Evolutionary conservation across 2,888 invertebrate species (phyloP).

Genomic region (Brenthis hecate): DNA sequence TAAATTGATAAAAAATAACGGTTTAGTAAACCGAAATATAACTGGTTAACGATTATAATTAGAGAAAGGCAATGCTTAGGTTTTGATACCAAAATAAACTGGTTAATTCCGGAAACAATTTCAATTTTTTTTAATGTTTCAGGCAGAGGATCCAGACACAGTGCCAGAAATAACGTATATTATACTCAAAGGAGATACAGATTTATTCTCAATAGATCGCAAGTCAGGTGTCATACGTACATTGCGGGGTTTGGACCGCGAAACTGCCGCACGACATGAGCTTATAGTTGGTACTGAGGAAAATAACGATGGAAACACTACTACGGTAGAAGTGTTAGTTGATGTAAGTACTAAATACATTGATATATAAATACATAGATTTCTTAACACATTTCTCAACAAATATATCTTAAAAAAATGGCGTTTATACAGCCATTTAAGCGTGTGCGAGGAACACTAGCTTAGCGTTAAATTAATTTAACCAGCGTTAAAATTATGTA

Average conservation of each 20-base stretch:
- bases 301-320: conserved; percentile 87
- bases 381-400: too few species aligned
- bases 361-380: background rate
- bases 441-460: too few species aligned
- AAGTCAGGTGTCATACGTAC: conserved; percentile 91
- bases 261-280: conserved; percentile 87
- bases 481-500: too few species aligned
- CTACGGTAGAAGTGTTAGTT: conserved; percentile 88
- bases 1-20: too few species aligned
- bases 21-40: too few species aligned
- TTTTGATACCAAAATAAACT: too few species aligned
- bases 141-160: conserved; percentile 93
- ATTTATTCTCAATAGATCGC: conserved; percentile 91
- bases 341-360: conserved; percentile 75
- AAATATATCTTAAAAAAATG: too few species aligned
- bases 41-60: too few species aligned
- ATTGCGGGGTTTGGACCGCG: conserved; percentile 88
- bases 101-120: too few species aligned
- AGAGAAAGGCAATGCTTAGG: too few species aligned
- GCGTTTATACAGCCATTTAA: too few species aligned
- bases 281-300: conserved; percentile 92
- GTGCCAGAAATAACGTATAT: conserved; percentile 91
- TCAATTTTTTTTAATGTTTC: conserved; percentile 42
- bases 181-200: conserved; percentile 90
- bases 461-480: too few species aligned